Percentiles rank a stretch among this genome's conserved stretches.
Evolutionary conservation across 1,140 invertebrate species (phyloP).

Genomic region (Drosophila sproati): DNA sequence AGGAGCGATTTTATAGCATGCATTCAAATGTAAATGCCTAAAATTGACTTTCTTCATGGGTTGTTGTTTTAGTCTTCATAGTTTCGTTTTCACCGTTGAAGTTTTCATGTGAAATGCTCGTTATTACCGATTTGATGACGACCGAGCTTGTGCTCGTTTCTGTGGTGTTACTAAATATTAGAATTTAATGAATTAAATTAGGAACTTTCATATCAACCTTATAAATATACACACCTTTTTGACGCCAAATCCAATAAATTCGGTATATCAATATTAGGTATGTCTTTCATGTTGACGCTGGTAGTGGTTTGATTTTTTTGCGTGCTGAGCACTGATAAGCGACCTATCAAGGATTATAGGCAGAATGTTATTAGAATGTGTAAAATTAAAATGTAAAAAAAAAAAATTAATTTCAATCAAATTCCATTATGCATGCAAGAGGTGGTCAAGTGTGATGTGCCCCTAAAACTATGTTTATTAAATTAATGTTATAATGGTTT

Average conservation of each 20-base stretch:
- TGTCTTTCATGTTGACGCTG: slow-evolving; percentile 76
- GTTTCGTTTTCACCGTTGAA: slow-evolving; percentile 79
- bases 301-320: slow-evolving; percentile 81
- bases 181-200: not conserved
- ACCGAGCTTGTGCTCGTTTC: slow-evolving; percentile 82
- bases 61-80: slow-evolving; percentile 64
- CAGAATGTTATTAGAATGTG: not conserved
- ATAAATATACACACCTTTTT: slow-evolving; percentile 54
- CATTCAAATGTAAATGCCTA: slow-evolving; percentile 33
- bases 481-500: slow-evolving; percentile 22
- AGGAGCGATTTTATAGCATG: not conserved
- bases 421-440: slow-evolving; percentile 42
- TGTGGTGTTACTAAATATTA: slow-evolving; percentile 68
- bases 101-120: slow-evolving; percentile 81
- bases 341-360: slow-evolving; percentile 58
- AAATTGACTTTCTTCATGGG: slow-evolving; percentile 81
- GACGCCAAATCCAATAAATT: slow-evolving; percentile 75
- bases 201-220: not conserved
- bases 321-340: slow-evolving; percentile 82
- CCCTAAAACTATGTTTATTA: slow-evolving; percentile 33
- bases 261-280: slow-evolving; percentile 74
- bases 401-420: not conserved
- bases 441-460: slow-evolving; percentile 6
- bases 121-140: slow-evolving; percentile 83
- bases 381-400: not conserved